Conservation (phyloP, 2,113 vertebrate genomes). For the Phaethornis superciliosus region DNA sequence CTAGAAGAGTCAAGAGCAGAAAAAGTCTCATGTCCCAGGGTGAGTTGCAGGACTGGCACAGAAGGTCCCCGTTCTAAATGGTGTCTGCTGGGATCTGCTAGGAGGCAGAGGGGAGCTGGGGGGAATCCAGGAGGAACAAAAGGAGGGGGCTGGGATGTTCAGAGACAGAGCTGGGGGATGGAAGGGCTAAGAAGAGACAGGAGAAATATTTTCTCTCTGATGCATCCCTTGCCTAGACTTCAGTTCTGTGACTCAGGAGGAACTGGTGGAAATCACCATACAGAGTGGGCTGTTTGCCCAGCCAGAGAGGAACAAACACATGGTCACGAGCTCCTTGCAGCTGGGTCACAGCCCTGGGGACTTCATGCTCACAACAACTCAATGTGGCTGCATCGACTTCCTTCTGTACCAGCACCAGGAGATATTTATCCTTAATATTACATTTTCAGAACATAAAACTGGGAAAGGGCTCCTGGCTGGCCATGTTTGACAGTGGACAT, state of each 20-base stretch:
- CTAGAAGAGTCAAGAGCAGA: background rate
- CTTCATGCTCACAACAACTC: background rate
- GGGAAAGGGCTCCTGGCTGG: background rate
- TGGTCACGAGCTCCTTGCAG: background rate
- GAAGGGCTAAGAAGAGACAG: background rate
- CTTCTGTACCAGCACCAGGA: background rate
- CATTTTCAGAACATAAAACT: background rate
- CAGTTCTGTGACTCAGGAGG: background rate
- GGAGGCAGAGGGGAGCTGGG: background rate
- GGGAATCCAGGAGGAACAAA: background rate
- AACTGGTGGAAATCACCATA: background rate
- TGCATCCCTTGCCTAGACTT: background rate
- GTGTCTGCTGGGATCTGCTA: background rate
- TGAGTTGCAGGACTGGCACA: background rate
- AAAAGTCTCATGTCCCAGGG: background rate
- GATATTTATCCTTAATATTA: background rate
- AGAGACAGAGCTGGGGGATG: background rate
- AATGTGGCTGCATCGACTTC: background rate
- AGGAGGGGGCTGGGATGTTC: background rate
- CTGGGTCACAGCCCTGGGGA: background rate
- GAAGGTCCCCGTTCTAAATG: background rate
- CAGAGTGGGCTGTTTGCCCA: background rate
- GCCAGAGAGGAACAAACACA: background rate
- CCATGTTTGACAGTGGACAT: rapidly evolving
- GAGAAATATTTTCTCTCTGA: background rate